Evolutionary conservation across 2,888 invertebrate genomes (phyloP).

Genomic region (Conistra vaccinii): DNA sequence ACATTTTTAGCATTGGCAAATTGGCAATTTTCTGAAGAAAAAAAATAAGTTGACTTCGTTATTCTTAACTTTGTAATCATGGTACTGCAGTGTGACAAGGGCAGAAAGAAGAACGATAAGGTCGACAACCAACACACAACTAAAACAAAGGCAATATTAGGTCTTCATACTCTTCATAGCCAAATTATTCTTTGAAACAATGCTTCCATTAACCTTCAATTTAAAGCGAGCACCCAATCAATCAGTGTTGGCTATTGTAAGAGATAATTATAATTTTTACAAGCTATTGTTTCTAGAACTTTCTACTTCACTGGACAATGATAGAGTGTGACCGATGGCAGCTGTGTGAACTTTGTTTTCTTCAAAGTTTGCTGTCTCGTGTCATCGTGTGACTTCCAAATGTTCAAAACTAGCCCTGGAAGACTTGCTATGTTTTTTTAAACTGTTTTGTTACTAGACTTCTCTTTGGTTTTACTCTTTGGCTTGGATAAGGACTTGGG

Average conservation of each 20-base stretch:
- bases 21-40: constrained; percentile 24
- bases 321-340: constrained; percentile 47
- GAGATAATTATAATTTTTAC: constrained; percentile 61
- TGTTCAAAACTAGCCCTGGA: background rate
- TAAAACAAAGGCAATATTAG: constrained; percentile 20
- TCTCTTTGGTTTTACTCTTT: background rate
- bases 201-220: constrained; percentile 51
- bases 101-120: background rate
- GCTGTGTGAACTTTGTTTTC: constrained; percentile 42
- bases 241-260: constrained; percentile 54
- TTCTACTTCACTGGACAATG: constrained; percentile 62
- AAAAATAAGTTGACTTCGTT: constrained; percentile 1
- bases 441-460: background rate
- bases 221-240: constrained; percentile 51
- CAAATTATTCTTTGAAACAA: constrained; percentile 56
- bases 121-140: constrained; percentile 3
- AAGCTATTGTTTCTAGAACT: constrained; percentile 61
- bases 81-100: background rate
- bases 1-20: constrained; percentile 15
- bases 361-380: constrained; percentile 21
- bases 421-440: background rate
- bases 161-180: constrained; percentile 1
- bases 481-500: background rate
- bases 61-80: background rate
- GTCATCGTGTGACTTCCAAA: background rate